phyloP scores from a whole-genome alignment of 1,140 invertebrate species.

The Achroia grisella region DNA sequence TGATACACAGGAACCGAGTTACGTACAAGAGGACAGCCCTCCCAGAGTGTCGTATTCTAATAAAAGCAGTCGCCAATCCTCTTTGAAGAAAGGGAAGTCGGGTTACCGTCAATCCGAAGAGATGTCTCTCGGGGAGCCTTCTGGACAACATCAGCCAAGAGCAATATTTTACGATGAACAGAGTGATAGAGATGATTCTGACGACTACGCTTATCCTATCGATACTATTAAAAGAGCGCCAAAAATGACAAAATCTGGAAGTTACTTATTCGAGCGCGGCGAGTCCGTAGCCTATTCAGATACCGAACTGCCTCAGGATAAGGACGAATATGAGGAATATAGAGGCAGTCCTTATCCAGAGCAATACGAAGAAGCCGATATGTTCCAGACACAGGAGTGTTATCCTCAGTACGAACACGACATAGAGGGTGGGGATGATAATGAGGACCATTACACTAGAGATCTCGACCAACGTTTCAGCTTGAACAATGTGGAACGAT shows the following conservation, averaged over 20 bases:
- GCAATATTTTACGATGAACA: constrained; percentile 48
- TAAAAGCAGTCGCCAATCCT: constrained; percentile 60
- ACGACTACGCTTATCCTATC: constrained; percentile 67
- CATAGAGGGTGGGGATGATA: constrained; percentile 24
- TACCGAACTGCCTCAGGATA: constrained; percentile 58
- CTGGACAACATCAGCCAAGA: constrained; percentile 42
- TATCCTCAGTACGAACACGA: constrained; percentile 69
- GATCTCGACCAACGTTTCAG: constrained; percentile 63
- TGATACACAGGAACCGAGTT: constrained; percentile 62
- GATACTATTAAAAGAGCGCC: constrained; percentile 71
- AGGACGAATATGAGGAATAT: constrained; percentile 62
- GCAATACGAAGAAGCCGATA: constrained; percentile 59
- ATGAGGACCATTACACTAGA: constrained; percentile 41
- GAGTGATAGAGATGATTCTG: constrained; percentile 64
- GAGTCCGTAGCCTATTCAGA: constrained; percentile 65
- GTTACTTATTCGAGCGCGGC: constrained; percentile 58
- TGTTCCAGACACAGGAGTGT: constrained; percentile 69
- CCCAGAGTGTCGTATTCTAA: constrained; percentile 59
- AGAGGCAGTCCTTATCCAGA: constrained; percentile 63
- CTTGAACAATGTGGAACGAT: constrained; percentile 62
- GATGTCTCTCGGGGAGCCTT: constrained; percentile 39
- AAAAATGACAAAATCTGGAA: constrained; percentile 56
- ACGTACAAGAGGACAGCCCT: constrained; percentile 56
- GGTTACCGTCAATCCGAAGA: constrained; percentile 47
- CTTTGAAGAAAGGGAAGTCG: constrained; percentile 48